Percentiles rank a stretch among this genome's conserved stretches.
These are phyloP conservation scores for Mycetomoellerius zeteki DNA, from an alignment of 1,140 invertebrate genomes.

Conservation along the genomic window DNA sequence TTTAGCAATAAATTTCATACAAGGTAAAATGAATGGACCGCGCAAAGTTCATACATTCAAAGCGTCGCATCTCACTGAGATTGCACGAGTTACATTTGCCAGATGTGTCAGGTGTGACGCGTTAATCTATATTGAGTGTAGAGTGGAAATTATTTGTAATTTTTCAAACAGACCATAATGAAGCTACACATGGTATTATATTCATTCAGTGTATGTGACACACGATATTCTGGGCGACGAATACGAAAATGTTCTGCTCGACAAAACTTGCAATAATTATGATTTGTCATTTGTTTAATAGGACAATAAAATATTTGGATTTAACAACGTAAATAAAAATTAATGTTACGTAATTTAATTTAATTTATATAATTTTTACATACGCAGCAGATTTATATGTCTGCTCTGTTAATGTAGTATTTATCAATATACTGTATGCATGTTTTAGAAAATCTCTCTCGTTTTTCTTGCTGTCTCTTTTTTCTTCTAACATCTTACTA, in stretches of 20 bases:
- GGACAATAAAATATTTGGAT: conserved; percentile 42
- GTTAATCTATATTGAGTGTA: conserved; percentile 44
- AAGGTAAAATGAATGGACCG: background rate
- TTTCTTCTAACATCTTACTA: background rate
- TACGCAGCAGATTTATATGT: background rate
- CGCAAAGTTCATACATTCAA: background rate
- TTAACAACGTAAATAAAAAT: conserved; percentile 33
- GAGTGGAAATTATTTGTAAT: conserved; percentile 44
- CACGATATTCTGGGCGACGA: background rate
- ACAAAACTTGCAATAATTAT: conserved; percentile 41
- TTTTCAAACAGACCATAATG: conserved; percentile 32
- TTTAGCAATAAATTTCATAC: conserved; percentile 30
- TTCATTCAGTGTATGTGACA: conserved; percentile 17
- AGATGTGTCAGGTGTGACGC: conserved; percentile 14
- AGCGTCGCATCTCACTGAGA: conserved; percentile 16
- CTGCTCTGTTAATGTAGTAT: background rate
- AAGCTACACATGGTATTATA: conserved; percentile 12
- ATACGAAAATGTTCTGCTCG: background rate
- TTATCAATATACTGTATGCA: background rate
- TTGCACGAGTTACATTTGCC: background rate
- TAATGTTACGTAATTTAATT: conserved; percentile 24
- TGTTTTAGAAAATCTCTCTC: conserved; percentile 15
- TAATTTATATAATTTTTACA: conserved; percentile 35
- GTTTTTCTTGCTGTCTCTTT: background rate
- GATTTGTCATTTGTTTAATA: conserved; percentile 44